phyloP scores from a whole-genome alignment of 2,113 vertebrate genomes.

The Chamaea fasciata region DNA sequence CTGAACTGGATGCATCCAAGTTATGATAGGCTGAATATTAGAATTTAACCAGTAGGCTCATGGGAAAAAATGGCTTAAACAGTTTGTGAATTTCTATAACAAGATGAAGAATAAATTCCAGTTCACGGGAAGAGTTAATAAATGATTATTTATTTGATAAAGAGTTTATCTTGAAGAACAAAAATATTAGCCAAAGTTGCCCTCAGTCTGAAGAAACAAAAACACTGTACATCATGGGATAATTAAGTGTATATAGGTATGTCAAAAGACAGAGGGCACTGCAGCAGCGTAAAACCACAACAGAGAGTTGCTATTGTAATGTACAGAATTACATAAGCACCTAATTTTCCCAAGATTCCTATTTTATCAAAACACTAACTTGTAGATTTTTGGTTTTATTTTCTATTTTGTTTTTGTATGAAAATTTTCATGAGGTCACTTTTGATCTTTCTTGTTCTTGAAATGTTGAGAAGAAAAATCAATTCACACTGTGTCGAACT shows the following conservation, averaged over 20 bases:
- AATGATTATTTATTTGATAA: not conserved
- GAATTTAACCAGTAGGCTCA: not conserved
- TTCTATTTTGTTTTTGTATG: not conserved
- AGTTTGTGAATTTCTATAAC: not conserved
- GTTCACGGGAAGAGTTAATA: not conserved
- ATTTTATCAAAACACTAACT: not conserved
- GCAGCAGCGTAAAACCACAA: constrained; percentile 42
- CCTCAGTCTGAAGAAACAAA: not conserved
- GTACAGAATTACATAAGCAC: not conserved
- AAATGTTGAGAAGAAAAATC: not conserved
- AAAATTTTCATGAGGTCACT: not conserved
- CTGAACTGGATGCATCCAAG: not conserved
- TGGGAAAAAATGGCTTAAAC: not conserved
- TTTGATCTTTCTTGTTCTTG: not conserved
- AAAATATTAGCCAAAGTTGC: not conserved
- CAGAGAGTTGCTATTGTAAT: not conserved
- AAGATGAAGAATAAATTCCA: not conserved
- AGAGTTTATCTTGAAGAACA: not conserved
- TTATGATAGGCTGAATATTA: not conserved
- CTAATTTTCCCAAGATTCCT: not conserved
- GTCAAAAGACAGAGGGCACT: constrained; percentile 68
- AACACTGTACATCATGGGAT: constrained; percentile 28
- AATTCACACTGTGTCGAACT: not conserved
- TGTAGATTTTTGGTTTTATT: too few species aligned
- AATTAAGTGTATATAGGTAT: constrained; percentile 65